phyloP scores from a whole-genome alignment of 2,888 invertebrate species.

The Prosopocoilus inquinatus region DNA sequence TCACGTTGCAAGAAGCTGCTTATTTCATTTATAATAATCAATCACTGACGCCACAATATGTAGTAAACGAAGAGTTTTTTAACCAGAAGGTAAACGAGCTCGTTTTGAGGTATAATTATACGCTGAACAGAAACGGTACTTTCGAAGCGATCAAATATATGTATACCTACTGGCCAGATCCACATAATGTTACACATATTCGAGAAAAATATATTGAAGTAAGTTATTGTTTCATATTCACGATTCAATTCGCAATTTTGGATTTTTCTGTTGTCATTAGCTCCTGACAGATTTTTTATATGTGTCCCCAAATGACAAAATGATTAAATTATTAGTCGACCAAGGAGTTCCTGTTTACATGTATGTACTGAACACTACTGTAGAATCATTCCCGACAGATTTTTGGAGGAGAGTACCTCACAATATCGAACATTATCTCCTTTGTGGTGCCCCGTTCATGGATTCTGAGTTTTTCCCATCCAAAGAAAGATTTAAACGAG shows the following conservation, averaged over 20 bases:
- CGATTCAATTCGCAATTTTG: slow-evolving; percentile 3
- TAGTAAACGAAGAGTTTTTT: slow-evolving; percentile 74
- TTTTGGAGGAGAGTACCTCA: slow-evolving; percentile 77
- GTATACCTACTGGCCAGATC: slow-evolving; percentile 95
- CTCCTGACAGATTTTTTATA: slow-evolving; percentile 84
- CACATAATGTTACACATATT: slow-evolving; percentile 76
- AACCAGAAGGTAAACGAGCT: slow-evolving; percentile 81
- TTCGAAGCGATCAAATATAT: slow-evolving; percentile 90
- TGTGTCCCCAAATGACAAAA: slow-evolving; percentile 83
- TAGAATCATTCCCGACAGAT: slow-evolving; percentile 73
- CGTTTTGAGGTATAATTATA: slow-evolving; percentile 88
- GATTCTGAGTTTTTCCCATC: slow-evolving; percentile 83
- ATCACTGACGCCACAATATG: slow-evolving; percentile 69
- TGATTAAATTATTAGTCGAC: slow-evolving; percentile 78
- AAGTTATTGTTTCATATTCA: slow-evolving; percentile 43
- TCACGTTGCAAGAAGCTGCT: slow-evolving; percentile 89
- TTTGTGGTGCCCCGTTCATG: slow-evolving; percentile 90
- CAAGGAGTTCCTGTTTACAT: slow-evolving; percentile 80
- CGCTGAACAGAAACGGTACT: slow-evolving; percentile 85
- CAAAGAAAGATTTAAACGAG: slow-evolving; percentile 66
- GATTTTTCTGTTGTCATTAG: slow-evolving; percentile 50
- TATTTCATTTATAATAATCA: slow-evolving; percentile 75
- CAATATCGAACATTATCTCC: slow-evolving; percentile 74
- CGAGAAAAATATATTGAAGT: slow-evolving; percentile 86
- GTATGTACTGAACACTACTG: slow-evolving; percentile 87